These are phyloP conservation scores for Calephelis perditalis DNA, from an alignment of 2,888 invertebrate genomes.

Conservation along the genomic window DNA sequence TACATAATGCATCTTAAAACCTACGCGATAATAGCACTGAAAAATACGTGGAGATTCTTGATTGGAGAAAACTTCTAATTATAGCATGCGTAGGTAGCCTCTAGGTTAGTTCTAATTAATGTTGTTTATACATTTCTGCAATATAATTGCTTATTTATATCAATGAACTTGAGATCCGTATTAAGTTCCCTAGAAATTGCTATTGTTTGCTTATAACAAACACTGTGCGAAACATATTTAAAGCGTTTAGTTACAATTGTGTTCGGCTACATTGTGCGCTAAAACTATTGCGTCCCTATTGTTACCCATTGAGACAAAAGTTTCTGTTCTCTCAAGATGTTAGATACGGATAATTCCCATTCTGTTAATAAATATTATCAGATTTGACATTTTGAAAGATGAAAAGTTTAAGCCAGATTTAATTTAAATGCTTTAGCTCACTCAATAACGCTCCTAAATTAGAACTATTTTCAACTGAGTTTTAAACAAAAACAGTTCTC, in stretches of 20 bases:
- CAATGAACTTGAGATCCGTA: constrained; percentile 1
- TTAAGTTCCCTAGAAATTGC: background rate
- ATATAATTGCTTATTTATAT: background rate
- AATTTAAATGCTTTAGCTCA: too few relatives aligned
- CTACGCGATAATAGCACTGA: too few relatives aligned
- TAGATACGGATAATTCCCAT: constrained; percentile 47
- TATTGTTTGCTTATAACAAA: constrained; percentile 6
- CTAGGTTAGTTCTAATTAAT: too few relatives aligned
- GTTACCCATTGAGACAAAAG: constrained; percentile 47
- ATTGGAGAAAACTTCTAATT: too few relatives aligned
- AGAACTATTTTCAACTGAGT: too few relatives aligned
- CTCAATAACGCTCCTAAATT: too few relatives aligned
- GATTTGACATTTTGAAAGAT: constrained; percentile 31
- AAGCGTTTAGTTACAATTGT: constrained; percentile 41
- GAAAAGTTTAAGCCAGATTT: too few relatives aligned
- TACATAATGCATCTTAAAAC: too few relatives aligned
- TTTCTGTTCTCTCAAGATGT: constrained; percentile 45
- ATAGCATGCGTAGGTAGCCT: too few relatives aligned
- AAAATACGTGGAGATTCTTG: too few relatives aligned
- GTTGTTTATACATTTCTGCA: background rate
- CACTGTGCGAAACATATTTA: constrained; percentile 38
- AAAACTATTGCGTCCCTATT: constrained; percentile 40
- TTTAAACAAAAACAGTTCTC: too few relatives aligned
- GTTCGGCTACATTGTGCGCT: constrained; percentile 38
- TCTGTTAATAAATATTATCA: constrained; percentile 43